These are phyloP conservation scores for Bedellia somnulentella DNA, from an alignment of 2,888 invertebrate species.

Conservation along the genomic window DNA sequence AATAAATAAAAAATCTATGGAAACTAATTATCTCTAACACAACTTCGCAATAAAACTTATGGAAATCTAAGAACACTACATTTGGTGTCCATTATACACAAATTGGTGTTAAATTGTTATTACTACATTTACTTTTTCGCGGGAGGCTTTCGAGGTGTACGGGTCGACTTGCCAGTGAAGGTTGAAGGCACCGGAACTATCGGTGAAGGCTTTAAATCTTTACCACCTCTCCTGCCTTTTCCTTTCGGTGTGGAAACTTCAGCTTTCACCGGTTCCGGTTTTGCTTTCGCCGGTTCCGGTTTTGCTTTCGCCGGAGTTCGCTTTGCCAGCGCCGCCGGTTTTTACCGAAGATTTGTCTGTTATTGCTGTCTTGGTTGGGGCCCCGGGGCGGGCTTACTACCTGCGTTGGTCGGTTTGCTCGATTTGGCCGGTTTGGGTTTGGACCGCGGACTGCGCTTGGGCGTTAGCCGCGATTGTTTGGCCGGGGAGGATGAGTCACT, in stretches of 20 bases:
- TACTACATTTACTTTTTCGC: constrained; percentile 37
- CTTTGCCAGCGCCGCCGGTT: constrained; percentile 13
- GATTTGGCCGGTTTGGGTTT: constrained; percentile 17
- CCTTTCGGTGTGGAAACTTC: constrained; percentile 20
- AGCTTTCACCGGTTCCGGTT: not conserved
- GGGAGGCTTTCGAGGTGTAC: constrained; percentile 47
- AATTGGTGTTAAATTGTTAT: too few relatives aligned
- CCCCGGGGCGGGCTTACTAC: constrained; percentile 19
- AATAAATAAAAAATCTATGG: too few relatives aligned
- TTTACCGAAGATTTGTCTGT: constrained; percentile 27
- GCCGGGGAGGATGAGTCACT: constrained; percentile 31
- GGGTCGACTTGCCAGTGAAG: constrained; percentile 45
- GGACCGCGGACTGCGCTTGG: constrained; percentile 10
- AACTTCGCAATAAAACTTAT: too few relatives aligned
- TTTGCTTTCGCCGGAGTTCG: constrained; percentile 9
- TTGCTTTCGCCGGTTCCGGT: constrained; percentile 13
- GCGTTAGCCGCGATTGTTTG: constrained; percentile 35
- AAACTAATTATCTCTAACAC: too few relatives aligned
- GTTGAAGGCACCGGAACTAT: constrained; percentile 44
- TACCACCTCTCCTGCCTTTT: constrained; percentile 25
- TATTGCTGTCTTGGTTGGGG: constrained; percentile 40
- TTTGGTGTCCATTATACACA: too few relatives aligned
- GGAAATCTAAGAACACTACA: too few relatives aligned
- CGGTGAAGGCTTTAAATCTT: constrained; percentile 18
- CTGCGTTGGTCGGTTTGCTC: constrained; percentile 32